Percentiles rank a stretch among this genome's conserved stretches.
These are phyloP conservation scores for Cololabis saira DNA, from an alignment of 2,113 vertebrate genomes.

Conservation along the genomic window DNA sequence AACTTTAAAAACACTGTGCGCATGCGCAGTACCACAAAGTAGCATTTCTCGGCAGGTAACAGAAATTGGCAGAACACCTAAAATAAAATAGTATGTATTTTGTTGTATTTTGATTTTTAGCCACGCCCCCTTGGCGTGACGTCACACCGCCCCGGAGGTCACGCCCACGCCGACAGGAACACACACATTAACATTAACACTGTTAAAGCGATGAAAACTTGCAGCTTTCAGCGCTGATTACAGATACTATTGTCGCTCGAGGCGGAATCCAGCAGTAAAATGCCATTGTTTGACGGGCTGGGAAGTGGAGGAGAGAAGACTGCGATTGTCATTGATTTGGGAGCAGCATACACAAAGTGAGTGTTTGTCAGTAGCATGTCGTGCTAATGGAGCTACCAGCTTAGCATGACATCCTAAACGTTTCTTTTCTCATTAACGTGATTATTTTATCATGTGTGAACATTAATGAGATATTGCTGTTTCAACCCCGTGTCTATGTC, in stretches of 20 bases:
- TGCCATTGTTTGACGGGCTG: constrained; percentile 94
- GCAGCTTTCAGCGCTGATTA: background rate
- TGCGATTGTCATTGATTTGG: constrained; percentile 92
- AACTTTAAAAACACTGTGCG: no score
- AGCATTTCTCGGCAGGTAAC: no score
- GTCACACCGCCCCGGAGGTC: constrained; percentile 33
- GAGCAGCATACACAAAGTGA: constrained; percentile 96
- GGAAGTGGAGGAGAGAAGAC: constrained; percentile 95
- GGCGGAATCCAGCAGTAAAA: constrained; percentile 57
- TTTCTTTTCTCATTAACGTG: no score
- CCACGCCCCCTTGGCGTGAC: constrained; percentile 21
- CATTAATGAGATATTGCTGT: no score
- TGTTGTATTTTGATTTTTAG: constrained; percentile 9
- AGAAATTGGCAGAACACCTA: no score
- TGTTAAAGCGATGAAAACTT: constrained; percentile 21
- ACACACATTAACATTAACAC: constrained; percentile 24
- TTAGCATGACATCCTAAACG: constrained; percentile 31
- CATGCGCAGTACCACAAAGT: no score
- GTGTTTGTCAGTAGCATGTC: constrained; percentile 56
- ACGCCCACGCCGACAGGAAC: constrained; percentile 53
- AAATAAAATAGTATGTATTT: no score
- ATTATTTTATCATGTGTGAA: no score
- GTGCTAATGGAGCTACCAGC: background rate
- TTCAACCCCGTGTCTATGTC: no score
- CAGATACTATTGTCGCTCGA: background rate